Conservation (phyloP, 2,888 invertebrate genomes). For the Synergus japonicus region DNA sequence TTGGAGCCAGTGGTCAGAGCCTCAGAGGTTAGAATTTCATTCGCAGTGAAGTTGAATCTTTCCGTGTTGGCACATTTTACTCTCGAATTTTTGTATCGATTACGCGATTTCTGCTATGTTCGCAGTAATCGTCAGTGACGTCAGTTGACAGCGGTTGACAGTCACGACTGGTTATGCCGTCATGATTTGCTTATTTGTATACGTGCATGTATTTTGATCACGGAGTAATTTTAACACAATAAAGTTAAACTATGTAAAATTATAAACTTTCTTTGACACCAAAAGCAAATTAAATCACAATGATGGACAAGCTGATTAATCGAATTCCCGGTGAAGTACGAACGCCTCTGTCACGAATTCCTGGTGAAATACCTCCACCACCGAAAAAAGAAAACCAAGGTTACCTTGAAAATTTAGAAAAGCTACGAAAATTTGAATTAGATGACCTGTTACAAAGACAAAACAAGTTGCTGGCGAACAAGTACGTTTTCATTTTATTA, state of each 20-base stretch:
- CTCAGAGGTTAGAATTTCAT: constrained; percentile 11
- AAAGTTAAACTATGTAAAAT: no score
- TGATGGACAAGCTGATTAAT: constrained; percentile 54
- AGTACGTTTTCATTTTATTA: constrained; percentile 63
- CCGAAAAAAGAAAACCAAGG: constrained; percentile 80
- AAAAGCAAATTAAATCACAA: background rate
- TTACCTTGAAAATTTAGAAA: constrained; percentile 78
- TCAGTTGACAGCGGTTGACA: no score
- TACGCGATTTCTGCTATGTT: background rate
- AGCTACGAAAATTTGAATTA: constrained; percentile 78
- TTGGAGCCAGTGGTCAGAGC: constrained; percentile 14
- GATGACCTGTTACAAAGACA: constrained; percentile 80
- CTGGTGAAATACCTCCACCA: constrained; percentile 77
- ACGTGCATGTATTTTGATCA: no score
- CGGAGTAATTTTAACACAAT: no score
- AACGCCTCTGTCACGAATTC: constrained; percentile 75
- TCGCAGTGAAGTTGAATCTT: background rate
- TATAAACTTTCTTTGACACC: background rate
- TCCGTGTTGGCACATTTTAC: background rate
- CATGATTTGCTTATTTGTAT: no score
- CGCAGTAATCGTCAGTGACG: background rate
- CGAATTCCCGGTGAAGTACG: constrained; percentile 78
- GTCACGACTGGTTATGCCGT: no score
- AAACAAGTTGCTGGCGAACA: constrained; percentile 78
- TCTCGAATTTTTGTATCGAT: background rate